phyloP scores from a whole-genome alignment of 1,140 invertebrate genomes.

The Agrilus planipennis region DNA sequence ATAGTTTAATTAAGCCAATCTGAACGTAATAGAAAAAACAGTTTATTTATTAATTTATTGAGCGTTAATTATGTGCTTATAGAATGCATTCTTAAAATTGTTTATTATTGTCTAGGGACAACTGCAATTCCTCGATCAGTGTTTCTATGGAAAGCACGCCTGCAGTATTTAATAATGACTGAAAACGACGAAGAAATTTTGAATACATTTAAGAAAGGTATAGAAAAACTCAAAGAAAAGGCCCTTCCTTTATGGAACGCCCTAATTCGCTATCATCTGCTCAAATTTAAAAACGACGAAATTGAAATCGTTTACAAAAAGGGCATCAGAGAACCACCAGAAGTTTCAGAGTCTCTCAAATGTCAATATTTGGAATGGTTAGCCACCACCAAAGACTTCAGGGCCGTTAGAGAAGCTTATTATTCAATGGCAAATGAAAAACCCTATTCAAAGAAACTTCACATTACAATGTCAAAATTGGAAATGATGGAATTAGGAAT shows the following conservation, averaged over 20 bases:
- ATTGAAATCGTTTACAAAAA: constrained; percentile 14
- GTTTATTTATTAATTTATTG: too few species aligned
- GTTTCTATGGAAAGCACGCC: constrained; percentile 17
- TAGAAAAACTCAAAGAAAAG: constrained; percentile 14
- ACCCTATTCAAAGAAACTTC: constrained; percentile 15
- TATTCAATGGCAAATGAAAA: neutral
- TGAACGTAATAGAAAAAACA: too few species aligned
- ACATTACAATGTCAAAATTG: constrained; percentile 24
- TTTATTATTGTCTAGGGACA: constrained; percentile 11
- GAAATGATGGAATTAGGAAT: constrained; percentile 36
- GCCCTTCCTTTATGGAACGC: constrained; percentile 17
- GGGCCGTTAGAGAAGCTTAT: constrained; percentile 6
- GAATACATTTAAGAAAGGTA: constrained; percentile 13
- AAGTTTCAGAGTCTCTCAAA: constrained; percentile 17
- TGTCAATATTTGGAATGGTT: constrained; percentile 21
- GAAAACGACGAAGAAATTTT: constrained; percentile 13
- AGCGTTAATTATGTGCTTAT: too few species aligned
- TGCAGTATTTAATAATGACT: constrained; percentile 12
- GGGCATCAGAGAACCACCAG: constrained; percentile 14
- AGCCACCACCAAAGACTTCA: constrained; percentile 13
- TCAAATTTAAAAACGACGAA: constrained; percentile 9
- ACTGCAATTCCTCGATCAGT: constrained; percentile 12
- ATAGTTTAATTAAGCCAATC: too few species aligned
- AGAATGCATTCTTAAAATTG: neutral
- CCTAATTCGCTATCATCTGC: constrained; percentile 13